Conservation (phyloP, 2,888 invertebrate genomes). For the Ariolimax columbianus region DNA sequence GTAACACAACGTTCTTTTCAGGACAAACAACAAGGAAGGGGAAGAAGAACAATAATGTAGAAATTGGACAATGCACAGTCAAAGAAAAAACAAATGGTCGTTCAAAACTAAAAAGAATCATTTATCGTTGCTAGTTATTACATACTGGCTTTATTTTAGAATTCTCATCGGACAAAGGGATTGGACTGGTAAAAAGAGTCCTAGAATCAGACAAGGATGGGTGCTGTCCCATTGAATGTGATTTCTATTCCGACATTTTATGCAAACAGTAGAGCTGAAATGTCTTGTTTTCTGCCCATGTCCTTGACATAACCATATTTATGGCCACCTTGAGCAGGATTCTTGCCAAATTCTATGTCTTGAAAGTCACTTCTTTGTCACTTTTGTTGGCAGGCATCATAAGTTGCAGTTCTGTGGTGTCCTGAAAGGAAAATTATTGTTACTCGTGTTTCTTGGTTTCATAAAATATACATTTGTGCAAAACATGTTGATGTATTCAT, state of each 20-base stretch:
- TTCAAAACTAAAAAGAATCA: too few species aligned
- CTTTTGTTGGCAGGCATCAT: constrained; percentile 45
- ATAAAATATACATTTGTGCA: too few species aligned
- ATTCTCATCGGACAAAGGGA: not conserved
- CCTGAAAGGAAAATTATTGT: constrained; percentile 33
- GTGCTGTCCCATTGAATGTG: not conserved
- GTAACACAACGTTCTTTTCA: too few species aligned
- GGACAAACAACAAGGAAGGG: too few species aligned
- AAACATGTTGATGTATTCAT: too few species aligned
- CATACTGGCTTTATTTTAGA: too few species aligned
- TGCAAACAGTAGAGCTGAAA: not conserved
- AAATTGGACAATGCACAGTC: too few species aligned
- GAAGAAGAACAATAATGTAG: too few species aligned
- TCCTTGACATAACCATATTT: not conserved
- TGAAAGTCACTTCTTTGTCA: constrained; percentile 35
- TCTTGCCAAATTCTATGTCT: not conserved
- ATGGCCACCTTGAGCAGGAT: not conserved
- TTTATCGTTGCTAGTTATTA: too few species aligned
- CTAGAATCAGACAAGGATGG: not conserved
- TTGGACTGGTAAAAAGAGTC: not conserved
- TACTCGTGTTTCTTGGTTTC: not conserved
- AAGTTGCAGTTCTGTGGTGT: constrained; percentile 49
- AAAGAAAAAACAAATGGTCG: too few species aligned
- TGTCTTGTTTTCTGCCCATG: not conserved
- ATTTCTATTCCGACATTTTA: too few species aligned